Base-by-base conservation (phyloP, 1,140 invertebrate genomes). In the Bradynema listronoti region DNA sequence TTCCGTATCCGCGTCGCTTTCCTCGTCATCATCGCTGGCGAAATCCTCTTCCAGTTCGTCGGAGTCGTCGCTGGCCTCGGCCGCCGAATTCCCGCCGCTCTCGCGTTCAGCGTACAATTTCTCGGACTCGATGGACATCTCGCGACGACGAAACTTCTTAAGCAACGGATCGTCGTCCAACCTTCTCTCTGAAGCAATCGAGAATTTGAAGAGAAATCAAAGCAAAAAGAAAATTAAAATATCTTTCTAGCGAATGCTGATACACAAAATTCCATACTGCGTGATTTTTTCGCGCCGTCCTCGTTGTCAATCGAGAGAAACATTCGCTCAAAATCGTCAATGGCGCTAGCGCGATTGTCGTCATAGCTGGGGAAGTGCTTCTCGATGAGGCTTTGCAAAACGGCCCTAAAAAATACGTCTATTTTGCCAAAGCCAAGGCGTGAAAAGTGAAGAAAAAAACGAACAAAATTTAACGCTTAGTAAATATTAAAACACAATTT, bases 331-430 rank as follows among this genome's bases (percentile, higher is more conserved):
- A 75, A 61, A 50, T 74, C 76, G 16, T 65, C 69, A 49, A 70
- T 59, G 45, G 73, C 70, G 42, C 57, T 56, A 4, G 25, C 36
- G 6, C 39, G 36, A 33, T 61, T 45, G 14, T 58, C 63, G n/a
- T 55, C 36, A n/a, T 65, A 63, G 16, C 60, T 76, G 3, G 76
- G 76, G 39, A 79, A 78, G 36, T 77, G 67, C 29, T 75, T 75
- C 24, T 77, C 76, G 29, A 78, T 72, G 4, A 78, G 56, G 0
- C 41, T 42, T 51, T 71, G 63, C 1, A 78, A 55, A 5, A 77
- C 75, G 16, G 72, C 72, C 43, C 52, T 55, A 54, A 56, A 55
- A 4, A 50, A 53, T 3, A 53, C 30, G n/a, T n/a, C n/a, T n/a
- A n/a, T n/a, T n/a, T n/a, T n/a, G n/a, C n/a, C n/a, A n/a, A n/a